Evolutionary conservation across 2,888 invertebrate species (phyloP), one percentile per base, ranked within the genome.

Genomic region (Drosophila meridiana): DNA sequence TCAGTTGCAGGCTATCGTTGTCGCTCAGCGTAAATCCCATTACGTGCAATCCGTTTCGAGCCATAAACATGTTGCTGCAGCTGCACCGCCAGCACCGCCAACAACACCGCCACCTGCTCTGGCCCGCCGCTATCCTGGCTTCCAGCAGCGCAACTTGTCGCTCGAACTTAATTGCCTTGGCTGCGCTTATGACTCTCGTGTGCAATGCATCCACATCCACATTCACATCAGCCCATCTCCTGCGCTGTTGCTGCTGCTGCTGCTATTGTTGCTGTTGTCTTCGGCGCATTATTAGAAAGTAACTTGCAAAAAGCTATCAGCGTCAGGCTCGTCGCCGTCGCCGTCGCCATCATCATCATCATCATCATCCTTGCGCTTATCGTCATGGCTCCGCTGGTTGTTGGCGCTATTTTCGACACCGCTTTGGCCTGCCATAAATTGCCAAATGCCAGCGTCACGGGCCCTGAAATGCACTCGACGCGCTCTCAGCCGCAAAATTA

Each of bases 331-430:
- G 69, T 75, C 85, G 80, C 72, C 66, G 70, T 78, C 60, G 69
- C 73, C 85, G 80, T 75, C 66, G 70, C 68, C 77, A 58, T 62
- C 67, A 43, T 69, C 87, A 72, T 76, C 62, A 34, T 72, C 76
- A 60, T 65, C 67, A 50, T 69, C 87, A 82, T 76, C 70, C 80
- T 73, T 73, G 59, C 40, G 50, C 60, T 60, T 60, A 40, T 42
- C 50, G 59, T 50, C 52, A 55, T 56, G 64, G 57, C 64, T 62
- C 32, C 30, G 42, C 42, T 7, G 28, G 71, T 74, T 73, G 73
- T 76, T 86, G 90, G 90, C 89, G 90, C 90, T 88, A 90, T 86
- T 90, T 87, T 90, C 90, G 88, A 90, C 87, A 88, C 90, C 63
- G 83, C 74, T 68, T 73, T 76, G 83, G 88, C 85, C 83, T 83